Evolutionary conservation across 2,888 invertebrate species (phyloP), one percentile per base, ranked within the genome.

Genomic region (Drosophila neoperkinsi): DNA sequence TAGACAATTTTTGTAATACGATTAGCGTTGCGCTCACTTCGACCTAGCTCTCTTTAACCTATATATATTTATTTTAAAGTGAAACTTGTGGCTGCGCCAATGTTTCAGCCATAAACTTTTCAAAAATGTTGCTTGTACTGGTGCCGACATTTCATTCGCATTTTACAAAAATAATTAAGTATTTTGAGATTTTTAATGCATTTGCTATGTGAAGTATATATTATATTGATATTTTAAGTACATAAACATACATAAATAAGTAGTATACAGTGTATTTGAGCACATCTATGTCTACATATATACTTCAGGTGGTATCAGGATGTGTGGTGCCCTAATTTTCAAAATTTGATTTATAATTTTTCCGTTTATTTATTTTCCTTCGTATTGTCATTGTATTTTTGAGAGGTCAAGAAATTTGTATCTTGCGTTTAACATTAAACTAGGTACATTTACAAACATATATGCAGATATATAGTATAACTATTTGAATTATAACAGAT

Each of bases 301-400:
- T 74, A 51, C 56, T 11, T 60, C 55, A 68, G 77, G 69, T 76
- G 72, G 77, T 76, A 41, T 10, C 46, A 30, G 43, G 30, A 71
- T 74, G 70, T 58, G 28, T 64, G 31, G 64, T 55, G 59, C 46
- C 71, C 52, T 69, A 64, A 59, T 25, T 64, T 55, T 56, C 57
- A 56, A 46, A 66, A 49, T 66, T 51, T 74, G n/a, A 41, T 21
- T 16, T 55, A 50, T 52, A 25, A 21, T 34, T 64, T 61, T 61
- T 38, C 41, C 13, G 25, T 30, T 30, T 55, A 25, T 21, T 2
- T 18, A 33, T 18, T 49, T 59, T 53, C 7, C 25, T 62, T 76
- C 50, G 88, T 85, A 85, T 85, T 85, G 84, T 85, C 84, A 85
- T 46, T 25, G 13, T 46, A 46, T 88, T 72, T 83, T 81, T 50